phyloP scores from a whole-genome alignment of 2,888 invertebrate genomes.

The Tenodera sinensis region DNA sequence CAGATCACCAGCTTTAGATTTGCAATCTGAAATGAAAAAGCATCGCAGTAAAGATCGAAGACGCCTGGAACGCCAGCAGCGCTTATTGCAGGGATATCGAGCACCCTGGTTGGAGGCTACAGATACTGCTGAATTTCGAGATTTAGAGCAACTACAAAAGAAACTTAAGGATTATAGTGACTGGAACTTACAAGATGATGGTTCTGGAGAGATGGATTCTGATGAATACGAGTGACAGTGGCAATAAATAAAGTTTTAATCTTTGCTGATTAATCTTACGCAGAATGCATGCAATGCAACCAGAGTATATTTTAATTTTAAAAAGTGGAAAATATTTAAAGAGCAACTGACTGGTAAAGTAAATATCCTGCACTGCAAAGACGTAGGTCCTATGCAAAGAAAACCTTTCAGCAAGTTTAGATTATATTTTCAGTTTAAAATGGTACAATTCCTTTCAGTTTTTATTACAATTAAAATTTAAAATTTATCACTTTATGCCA shows the following conservation, averaged over 20 bases:
- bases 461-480: too few species aligned
- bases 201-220: conserved; percentile 22
- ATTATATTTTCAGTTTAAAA: too few species aligned
- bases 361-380: too few species aligned
- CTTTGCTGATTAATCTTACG: too few species aligned
- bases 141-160: neutral
- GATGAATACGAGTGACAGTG: neutral
- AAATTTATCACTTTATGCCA: too few species aligned
- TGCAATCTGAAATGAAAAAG: conserved; percentile 55
- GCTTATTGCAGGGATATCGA: conserved; percentile 39
- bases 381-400: too few species aligned
- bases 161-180: neutral
- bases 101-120: conserved; percentile 32
- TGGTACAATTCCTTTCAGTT: too few species aligned
- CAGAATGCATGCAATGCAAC: too few species aligned
- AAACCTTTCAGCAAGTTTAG: too few species aligned
- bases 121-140: neutral
- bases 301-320: too few species aligned
- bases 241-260: neutral
- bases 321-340: too few species aligned
- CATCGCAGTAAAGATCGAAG: conserved; percentile 43
- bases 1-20: conserved; percentile 59
- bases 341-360: too few species aligned
- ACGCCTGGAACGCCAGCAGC: conserved; percentile 40
- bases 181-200: conserved; percentile 18